These are phyloP conservation scores for Neodon shergylaensis DNA, from an alignment of 2,113 vertebrate species.

Conservation along the genomic window DNA sequence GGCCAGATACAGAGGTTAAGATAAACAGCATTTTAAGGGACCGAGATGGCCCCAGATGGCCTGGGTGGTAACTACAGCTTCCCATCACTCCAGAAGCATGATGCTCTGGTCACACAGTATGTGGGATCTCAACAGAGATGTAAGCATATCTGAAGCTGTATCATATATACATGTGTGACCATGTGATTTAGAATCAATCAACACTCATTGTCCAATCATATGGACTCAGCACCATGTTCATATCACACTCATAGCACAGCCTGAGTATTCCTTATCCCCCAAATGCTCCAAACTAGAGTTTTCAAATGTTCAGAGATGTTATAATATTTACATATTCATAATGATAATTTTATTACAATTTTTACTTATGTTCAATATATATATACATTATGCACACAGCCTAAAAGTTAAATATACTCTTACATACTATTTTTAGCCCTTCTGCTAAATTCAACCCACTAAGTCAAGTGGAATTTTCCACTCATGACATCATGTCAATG, in stretches of 20 bases:
- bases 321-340: background rate
- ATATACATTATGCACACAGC: background rate
- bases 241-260: background rate
- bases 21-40: background rate
- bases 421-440: background rate
- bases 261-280: background rate
- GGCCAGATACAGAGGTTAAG: background rate
- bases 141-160: background rate
- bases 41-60: background rate
- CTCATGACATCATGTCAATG: background rate
- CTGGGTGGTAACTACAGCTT: no score
- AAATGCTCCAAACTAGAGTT: background rate
- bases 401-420: background rate
- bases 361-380: background rate
- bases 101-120: background rate
- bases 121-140: background rate
- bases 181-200: no score
- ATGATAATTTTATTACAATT: background rate
- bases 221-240: no score
- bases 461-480: background rate
- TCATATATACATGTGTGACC: background rate
- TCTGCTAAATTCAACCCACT: background rate
- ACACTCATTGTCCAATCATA: background rate
- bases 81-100: background rate
- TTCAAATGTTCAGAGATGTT: background rate